phyloP scores from a whole-genome alignment of 2,888 invertebrate genomes.

The Athetis lepigone region DNA sequence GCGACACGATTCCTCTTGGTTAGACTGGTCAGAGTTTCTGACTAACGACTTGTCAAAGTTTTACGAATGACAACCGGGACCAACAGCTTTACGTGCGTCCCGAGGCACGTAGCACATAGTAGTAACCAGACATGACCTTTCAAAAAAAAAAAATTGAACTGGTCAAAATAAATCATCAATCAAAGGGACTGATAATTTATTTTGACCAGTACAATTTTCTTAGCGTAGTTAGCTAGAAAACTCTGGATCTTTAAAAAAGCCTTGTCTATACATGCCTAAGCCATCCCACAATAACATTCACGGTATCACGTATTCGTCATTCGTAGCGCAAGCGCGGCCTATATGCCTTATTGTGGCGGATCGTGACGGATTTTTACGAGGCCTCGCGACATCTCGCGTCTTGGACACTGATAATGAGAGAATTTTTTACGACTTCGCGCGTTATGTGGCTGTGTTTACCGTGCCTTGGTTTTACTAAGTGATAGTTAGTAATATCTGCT shows the following conservation, averaged over 20 bases:
- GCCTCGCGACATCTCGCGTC: constrained; percentile 67
- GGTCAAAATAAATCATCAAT: no score
- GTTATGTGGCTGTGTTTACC: constrained; percentile 30
- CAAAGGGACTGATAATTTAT: no score
- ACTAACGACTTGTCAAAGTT: no score
- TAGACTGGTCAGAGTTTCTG: no score
- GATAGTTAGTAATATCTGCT: background rate
- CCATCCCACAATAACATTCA: constrained; percentile 66
- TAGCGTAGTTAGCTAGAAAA: no score
- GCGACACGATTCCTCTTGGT: no score
- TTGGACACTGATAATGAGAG: constrained; percentile 66
- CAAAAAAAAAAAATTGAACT: no score
- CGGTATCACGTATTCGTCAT: constrained; percentile 83
- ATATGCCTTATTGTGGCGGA: constrained; percentile 79
- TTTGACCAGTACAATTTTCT: no score
- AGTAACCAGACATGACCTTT: no score
- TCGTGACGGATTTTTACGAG: constrained; percentile 84
- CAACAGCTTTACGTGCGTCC: no score
- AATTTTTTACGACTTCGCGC: constrained; percentile 60
- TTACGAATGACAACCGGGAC: no score
- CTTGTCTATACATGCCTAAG: constrained; percentile 48
- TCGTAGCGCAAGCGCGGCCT: constrained; percentile 75
- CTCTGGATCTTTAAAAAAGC: background rate
- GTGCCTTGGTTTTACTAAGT: background rate
- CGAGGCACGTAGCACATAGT: no score